Percentiles rank a stretch among this genome's conserved stretches.
These are phyloP conservation scores for Oscheius onirici DNA, from an alignment of 2,888 invertebrate species.

Conservation along the genomic window DNA sequence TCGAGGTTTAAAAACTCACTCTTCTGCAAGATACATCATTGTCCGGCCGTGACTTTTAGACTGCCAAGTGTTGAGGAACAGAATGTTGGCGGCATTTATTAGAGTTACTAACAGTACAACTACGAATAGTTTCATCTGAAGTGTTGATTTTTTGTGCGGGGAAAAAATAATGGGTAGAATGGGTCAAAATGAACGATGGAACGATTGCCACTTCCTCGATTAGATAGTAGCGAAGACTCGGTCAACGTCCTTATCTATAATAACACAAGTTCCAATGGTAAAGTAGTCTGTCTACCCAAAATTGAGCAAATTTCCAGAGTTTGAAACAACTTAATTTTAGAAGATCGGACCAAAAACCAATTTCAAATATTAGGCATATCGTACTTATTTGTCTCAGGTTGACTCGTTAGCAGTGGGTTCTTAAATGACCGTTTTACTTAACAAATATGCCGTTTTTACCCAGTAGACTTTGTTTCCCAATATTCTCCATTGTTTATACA, in stretches of 20 bases:
- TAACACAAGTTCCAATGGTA: neutral
- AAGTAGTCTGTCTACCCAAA: too few species aligned
- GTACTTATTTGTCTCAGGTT: too few species aligned
- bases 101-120: neutral
- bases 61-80: constrained; percentile 54
- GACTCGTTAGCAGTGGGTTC: too few species aligned
- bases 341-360: too few species aligned
- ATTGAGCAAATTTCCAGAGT: too few species aligned
- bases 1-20: constrained; percentile 27
- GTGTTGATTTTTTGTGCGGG: too few species aligned
- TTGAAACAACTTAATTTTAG: too few species aligned
- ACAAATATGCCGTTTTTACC: too few species aligned
- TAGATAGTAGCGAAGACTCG: constrained; percentile 14
- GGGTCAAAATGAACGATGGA: neutral
- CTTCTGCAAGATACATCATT: constrained; percentile 50
- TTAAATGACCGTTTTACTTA: too few species aligned
- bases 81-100: constrained; percentile 30
- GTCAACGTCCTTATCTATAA: constrained; percentile 1
- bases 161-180: neutral
- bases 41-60: constrained; percentile 55
- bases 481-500: too few species aligned
- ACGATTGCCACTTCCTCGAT: neutral
- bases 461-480: too few species aligned
- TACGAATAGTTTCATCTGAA: neutral
- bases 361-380: too few species aligned